A percentile compares a stretch with the other conserved stretches of the same genome.
Conservation (phyloP, 2,797 vertebrate genomes). For the Pantherophis vulpinus region DNA sequence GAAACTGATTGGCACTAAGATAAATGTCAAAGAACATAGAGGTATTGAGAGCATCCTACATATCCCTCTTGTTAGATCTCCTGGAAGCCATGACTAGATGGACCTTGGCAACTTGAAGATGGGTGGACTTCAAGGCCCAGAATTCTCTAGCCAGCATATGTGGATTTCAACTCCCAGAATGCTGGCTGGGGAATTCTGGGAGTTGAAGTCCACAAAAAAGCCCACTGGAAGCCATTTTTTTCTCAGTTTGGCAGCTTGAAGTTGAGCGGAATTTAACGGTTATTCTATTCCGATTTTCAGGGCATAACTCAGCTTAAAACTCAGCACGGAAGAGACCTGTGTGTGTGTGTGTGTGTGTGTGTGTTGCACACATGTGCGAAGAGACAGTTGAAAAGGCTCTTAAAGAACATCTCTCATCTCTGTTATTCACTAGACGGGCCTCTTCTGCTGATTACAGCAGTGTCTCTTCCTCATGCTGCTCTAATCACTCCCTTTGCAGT, state of each 20-base stretch:
- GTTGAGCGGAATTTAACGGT: background rate
- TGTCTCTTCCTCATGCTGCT: background rate
- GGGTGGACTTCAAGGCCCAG: background rate
- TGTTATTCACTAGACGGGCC: background rate
- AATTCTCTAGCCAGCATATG: background rate
- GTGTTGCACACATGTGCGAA: background rate
- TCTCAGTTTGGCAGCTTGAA: background rate
- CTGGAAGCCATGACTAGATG: background rate
- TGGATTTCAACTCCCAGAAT: background rate
- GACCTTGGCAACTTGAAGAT: background rate
- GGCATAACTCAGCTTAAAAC: background rate
- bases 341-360: background rate
- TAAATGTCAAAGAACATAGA: background rate
- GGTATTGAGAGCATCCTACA: background rate
- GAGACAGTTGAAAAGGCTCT: background rate
- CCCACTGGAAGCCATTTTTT: background rate
- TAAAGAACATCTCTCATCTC: background rate
- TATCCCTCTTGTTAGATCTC: background rate
- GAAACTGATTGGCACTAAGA: background rate
- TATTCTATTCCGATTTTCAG: background rate
- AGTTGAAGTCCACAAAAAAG: background rate
- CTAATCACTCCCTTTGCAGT: constrained; percentile 6
- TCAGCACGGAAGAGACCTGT: background rate
- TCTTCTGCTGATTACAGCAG: background rate
- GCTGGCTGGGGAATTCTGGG: background rate